Evolutionary conservation across 2,113 vertebrate species (phyloP).

Genomic region (Seriola aureovittata): DNA sequence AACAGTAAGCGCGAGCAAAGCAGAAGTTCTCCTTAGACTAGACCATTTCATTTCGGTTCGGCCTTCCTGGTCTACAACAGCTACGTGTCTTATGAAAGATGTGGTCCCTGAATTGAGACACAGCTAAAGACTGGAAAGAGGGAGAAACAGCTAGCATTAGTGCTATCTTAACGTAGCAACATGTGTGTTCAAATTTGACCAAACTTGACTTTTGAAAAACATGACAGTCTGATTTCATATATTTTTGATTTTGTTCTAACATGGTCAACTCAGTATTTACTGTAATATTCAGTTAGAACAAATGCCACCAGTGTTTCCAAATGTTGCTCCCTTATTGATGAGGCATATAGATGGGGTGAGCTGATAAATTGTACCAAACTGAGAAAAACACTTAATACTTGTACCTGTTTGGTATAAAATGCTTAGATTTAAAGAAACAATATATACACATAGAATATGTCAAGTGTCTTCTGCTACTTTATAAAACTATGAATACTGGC

Average conservation of each 20-base stretch:
- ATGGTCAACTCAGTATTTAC: background rate
- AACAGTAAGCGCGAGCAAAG: too few relatives aligned
- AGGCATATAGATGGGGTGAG: background rate
- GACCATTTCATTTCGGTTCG: too few relatives aligned
- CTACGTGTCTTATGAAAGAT: too few relatives aligned
- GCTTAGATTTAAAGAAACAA: conserved; percentile 35
- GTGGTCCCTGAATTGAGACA: too few relatives aligned
- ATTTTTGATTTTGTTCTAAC: background rate
- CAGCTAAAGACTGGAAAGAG: too few relatives aligned
- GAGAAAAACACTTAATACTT: background rate
- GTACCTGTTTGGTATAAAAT: conserved; percentile 1
- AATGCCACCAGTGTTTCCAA: background rate
- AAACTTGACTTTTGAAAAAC: too few relatives aligned
- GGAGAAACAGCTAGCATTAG: too few relatives aligned
- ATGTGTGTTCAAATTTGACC: too few relatives aligned
- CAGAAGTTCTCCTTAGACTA: too few relatives aligned
- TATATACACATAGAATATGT: conserved; percentile 43
- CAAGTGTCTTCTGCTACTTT: conserved; percentile 14
- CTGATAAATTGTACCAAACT: background rate
- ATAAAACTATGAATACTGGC: conserved; percentile 34
- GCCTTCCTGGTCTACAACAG: too few relatives aligned
- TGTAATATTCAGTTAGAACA: background rate
- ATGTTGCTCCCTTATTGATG: conserved; percentile 4
- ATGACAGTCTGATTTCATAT: background rate
- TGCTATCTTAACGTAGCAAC: too few relatives aligned